Conservation (phyloP, 2,888 invertebrate species). For the Drosophila trichaetosa region DNA sequence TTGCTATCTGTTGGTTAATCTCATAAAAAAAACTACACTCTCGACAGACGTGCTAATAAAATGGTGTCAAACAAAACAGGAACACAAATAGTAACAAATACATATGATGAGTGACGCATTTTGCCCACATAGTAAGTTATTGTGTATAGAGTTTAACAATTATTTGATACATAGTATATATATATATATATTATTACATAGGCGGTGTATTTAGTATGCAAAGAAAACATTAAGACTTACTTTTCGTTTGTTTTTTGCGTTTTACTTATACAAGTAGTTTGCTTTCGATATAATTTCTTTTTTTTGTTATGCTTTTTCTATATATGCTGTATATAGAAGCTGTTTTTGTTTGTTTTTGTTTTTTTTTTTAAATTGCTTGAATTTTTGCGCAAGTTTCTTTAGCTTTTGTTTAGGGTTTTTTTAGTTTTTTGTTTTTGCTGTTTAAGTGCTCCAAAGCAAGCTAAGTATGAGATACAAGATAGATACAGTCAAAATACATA, state of each 20-base stretch:
- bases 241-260: conserved; percentile 76
- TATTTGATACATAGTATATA: conserved; percentile 9
- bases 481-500: conserved; percentile 80
- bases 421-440: conserved; percentile 68
- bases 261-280: conserved; percentile 64
- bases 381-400: conserved; percentile 64
- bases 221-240: conserved; percentile 75
- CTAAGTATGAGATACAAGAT: conserved; percentile 85
- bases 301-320: conserved; percentile 41
- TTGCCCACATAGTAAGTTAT: conserved; percentile 2
- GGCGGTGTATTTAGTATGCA: conserved; percentile 54
- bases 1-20: neutral
- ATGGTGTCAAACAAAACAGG: neutral
- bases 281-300: conserved; percentile 44
- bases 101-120: neutral
- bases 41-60: neutral
- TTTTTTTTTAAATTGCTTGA: conserved; percentile 47
- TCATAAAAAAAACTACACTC: neutral
- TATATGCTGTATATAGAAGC: conserved; percentile 55
- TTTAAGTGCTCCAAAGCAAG: conserved; percentile 85
- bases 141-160: conserved; percentile 15
- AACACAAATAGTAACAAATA: neutral
- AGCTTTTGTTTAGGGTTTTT: conserved; percentile 51
- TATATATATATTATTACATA: conserved; percentile 18
- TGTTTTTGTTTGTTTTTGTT: conserved; percentile 39